Base-by-base conservation (phyloP, 92 coral and sea anemone species). In the Parazoanthus swiftii region DNA sequence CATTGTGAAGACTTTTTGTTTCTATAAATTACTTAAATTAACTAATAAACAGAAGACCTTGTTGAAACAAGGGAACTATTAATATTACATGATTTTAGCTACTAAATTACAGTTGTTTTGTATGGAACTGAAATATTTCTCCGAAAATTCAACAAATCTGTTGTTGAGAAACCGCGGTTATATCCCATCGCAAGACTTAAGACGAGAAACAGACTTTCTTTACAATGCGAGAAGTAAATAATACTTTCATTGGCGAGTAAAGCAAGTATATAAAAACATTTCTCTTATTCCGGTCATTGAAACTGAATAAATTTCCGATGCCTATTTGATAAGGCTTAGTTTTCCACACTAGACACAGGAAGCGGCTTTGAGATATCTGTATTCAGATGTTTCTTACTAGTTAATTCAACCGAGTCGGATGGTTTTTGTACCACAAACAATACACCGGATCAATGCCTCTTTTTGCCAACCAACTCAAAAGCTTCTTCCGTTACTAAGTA, bases 401-500 rank as follows among this genome's bases (percentile, higher is more conserved):
- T 63, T 63, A 9, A 14, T 23, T 63, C 26, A 26, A 23, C 25
- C 70, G 70, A 18, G 26, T 63, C n/a, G 7, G 26, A 63, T 3
- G n/a, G n/a, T 63, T 63, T 63, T 63, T 63, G 8, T 63, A 63
- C 70, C 21, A 23, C n/a, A 79, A 9, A 42, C 81, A 77, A 16
- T 46, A 44, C 23, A 16, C 59, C 58, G 48, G 46, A 79, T 21
- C 66, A 58, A 38, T 35, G 36, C 20, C 82, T 14, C 33, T 79
- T 51, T 79, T 20, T 18, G 70, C 9, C 70, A 63, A 58, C 25
- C 70, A 51, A 25, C 33, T 79, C 81, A 20, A 77, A 77, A 44
- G 25, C 26, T 48, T 77, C 82, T 51, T 79, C 82, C 65, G 82
- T 79, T 79, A 26, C 85, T 58, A 80, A 54, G 29, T 80, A 56